Conservation (phyloP, 2,888 invertebrate species). For the Nipponacmea schrenckii region DNA sequence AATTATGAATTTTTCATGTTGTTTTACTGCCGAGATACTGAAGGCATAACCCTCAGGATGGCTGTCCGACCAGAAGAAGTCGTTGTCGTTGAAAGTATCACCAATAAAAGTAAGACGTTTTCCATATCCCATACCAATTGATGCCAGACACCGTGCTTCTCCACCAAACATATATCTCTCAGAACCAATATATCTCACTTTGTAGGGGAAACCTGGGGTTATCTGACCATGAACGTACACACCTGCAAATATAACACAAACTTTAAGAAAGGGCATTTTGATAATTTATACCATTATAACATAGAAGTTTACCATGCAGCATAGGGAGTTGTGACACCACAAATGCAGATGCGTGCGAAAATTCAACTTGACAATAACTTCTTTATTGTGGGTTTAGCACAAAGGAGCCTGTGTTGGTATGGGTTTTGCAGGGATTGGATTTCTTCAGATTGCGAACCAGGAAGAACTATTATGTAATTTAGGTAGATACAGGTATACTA, state of each 20-base stretch:
- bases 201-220: conserved; percentile 80
- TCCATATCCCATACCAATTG: conserved; percentile 80
- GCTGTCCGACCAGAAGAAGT: conserved; percentile 83
- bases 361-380: too few species aligned
- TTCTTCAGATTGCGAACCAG: too few species aligned
- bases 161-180: conserved; percentile 76
- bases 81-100: conserved; percentile 73
- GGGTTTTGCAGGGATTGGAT: too few species aligned
- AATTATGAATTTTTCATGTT: conserved; percentile 81
- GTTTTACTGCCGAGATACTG: conserved; percentile 71
- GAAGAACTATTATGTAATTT: too few species aligned
- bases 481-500: too few species aligned
- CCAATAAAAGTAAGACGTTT: conserved; percentile 80
- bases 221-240: conserved; percentile 80
- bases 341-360: too few species aligned
- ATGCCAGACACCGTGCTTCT: conserved; percentile 76
- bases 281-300: not conserved
- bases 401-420: too few species aligned
- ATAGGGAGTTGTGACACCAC: too few species aligned
- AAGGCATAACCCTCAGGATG: conserved; percentile 80
- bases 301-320: too few species aligned
- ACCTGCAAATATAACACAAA: conserved; percentile 68
- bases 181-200: conserved; percentile 73
- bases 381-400: too few species aligned
- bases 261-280: not conserved